Evolutionary conservation across 1,140 invertebrate genomes (phyloP).

Genomic region (Drosophila triauraria): DNA sequence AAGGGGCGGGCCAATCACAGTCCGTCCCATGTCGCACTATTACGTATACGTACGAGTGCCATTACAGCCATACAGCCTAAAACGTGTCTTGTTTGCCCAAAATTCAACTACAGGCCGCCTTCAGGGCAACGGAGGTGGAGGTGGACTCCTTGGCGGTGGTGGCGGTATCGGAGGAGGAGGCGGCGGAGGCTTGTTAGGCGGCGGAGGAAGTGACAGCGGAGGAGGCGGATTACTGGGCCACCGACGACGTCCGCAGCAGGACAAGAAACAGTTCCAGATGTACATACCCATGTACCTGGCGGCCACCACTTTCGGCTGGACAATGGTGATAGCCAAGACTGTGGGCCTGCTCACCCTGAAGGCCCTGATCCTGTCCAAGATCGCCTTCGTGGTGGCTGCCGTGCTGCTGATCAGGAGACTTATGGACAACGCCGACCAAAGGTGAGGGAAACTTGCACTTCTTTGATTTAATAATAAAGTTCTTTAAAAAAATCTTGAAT

Average conservation of each 20-base stretch:
- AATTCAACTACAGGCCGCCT: constrained; percentile 58
- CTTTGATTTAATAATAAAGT: neutral
- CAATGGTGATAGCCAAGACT: constrained; percentile 86
- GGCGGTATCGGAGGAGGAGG: constrained; percentile 36
- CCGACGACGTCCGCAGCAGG: constrained; percentile 56
- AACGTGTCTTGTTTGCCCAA: constrained; percentile 67
- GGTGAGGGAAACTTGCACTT: constrained; percentile 45
- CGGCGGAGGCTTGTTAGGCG: constrained; percentile 43
- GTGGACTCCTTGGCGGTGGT: constrained; percentile 40
- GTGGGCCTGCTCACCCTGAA: constrained; percentile 88
- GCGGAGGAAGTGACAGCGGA: constrained; percentile 52
- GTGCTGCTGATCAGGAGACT: constrained; percentile 87
- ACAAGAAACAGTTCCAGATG: constrained; percentile 87
- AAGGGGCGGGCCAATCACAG: constrained; percentile 35
- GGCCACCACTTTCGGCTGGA: constrained; percentile 87
- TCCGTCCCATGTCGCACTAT: constrained; percentile 10
- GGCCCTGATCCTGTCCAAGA: constrained; percentile 87
- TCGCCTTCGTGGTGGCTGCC: constrained; percentile 87
- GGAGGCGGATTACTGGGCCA: constrained; percentile 84
- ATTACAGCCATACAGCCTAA: constrained; percentile 69
- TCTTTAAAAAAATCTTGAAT: too few relatives aligned
- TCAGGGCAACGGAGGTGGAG: constrained; percentile 63
- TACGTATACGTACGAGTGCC: constrained; percentile 37
- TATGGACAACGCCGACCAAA: constrained; percentile 85
- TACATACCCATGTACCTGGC: constrained; percentile 88